These are phyloP conservation scores for Tricholaema leucomelas DNA, from an alignment of 2,113 vertebrate species.

Conservation along the genomic window DNA sequence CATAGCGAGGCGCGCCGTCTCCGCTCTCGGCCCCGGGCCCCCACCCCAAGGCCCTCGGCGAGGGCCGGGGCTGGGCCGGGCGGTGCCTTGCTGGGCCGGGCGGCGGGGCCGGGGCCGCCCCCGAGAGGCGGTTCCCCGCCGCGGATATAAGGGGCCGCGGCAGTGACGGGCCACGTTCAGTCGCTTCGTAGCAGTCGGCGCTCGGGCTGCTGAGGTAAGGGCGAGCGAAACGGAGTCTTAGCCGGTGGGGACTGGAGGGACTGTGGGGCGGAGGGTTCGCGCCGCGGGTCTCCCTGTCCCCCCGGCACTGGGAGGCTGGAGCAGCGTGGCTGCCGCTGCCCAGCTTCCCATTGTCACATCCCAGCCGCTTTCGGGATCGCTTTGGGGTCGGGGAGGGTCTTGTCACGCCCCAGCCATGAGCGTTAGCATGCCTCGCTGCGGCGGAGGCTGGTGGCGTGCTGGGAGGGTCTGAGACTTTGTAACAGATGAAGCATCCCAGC, in stretches of 20 bases:
- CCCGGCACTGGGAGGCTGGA: background rate
- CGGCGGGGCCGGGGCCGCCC: conserved; percentile 8
- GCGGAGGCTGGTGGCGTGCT: background rate
- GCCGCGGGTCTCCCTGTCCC: background rate
- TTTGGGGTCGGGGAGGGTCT: rapidly evolving
- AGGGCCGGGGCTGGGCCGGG: background rate
- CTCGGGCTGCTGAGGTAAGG: background rate
- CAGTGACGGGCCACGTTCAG: background rate
- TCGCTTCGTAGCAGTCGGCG: background rate
- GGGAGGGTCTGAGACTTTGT: background rate
- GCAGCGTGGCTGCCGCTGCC: background rate
- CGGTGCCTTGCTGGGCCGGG: background rate
- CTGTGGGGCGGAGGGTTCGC: background rate
- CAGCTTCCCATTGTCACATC: background rate
- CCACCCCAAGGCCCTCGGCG: background rate
- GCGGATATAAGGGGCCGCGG: conserved; percentile 34
- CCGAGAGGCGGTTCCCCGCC: conserved; percentile 40
- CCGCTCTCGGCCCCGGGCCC: background rate
- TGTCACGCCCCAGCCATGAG: rapidly evolving
- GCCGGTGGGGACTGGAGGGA: background rate
- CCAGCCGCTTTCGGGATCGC: too few species aligned
- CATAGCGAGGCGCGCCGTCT: background rate
- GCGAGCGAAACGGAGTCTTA: background rate
- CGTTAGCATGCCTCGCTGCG: background rate
- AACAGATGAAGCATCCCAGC: background rate